These are phyloP conservation scores for Luidia sarsii DNA, from an alignment of 53 echinoderm and acorn worm genomes.

Conservation along the genomic window DNA sequence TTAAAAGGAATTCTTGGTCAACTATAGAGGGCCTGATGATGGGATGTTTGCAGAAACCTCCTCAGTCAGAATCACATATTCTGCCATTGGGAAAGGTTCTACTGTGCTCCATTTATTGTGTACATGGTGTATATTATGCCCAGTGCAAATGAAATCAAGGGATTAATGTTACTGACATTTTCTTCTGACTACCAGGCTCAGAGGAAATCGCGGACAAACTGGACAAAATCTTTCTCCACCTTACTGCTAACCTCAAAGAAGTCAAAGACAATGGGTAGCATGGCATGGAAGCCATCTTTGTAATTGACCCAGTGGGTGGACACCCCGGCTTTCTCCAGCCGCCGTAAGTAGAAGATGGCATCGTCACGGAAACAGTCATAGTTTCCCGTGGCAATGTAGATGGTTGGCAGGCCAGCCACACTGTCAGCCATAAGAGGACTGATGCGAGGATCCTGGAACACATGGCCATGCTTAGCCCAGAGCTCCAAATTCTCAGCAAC, in stretches of 20 bases:
- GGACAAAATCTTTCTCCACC: constrained; percentile 29
- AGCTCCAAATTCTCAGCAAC: background rate
- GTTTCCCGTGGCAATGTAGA: constrained; percentile 51
- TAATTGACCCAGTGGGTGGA: constrained; percentile 63
- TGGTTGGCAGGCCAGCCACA: constrained; percentile 49
- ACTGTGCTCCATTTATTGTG: too few relatives aligned
- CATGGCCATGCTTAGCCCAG: constrained; percentile 11
- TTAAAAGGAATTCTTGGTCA: too few relatives aligned
- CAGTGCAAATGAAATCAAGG: background rate
- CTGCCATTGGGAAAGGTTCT: too few relatives aligned
- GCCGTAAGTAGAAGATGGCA: constrained; percentile 49
- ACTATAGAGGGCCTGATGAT: too few relatives aligned
- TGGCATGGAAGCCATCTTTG: constrained; percentile 63
- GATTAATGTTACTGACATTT: background rate
- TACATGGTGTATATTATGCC: too few relatives aligned
- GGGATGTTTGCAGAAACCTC: too few relatives aligned
- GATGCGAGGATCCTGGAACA: constrained; percentile 32
- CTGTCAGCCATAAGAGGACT: constrained; percentile 46
- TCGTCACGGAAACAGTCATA: constrained; percentile 66
- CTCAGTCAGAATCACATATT: too few relatives aligned
- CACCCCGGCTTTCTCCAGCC: constrained; percentile 47
- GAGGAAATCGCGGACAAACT: constrained; percentile 19
- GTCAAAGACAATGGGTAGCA: constrained; percentile 40
- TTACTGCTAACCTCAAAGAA: constrained; percentile 35
- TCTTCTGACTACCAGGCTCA: background rate